Evolutionary conservation across 2,797 vertebrate genomes (phyloP).

Genomic region (Coluber constrictor): DNA sequence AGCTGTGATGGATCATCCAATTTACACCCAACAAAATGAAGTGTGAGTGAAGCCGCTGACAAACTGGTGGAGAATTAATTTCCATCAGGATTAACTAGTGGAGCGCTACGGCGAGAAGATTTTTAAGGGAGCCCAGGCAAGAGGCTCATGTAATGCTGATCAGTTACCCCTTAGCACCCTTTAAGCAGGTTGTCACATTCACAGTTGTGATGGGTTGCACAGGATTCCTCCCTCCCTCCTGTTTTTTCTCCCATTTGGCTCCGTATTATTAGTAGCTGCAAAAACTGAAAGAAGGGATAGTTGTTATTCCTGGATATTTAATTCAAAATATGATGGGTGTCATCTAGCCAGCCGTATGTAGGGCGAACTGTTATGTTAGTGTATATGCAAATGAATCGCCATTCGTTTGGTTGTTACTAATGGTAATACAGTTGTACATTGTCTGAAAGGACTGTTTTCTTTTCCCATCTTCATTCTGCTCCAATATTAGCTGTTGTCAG

Average conservation of each 20-base stretch:
- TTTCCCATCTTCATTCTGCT: not conserved
- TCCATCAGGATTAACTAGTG: constrained; percentile 30
- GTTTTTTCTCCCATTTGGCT: not conserved
- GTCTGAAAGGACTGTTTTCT: not conserved
- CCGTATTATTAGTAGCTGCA: not conserved
- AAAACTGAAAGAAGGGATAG: not conserved
- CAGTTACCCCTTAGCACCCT: constrained; percentile 22
- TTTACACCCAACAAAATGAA: constrained; percentile 25
- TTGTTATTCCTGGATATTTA: constrained; percentile 1
- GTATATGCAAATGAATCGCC: not conserved
- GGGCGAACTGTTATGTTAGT: not conserved
- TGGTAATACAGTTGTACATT: not conserved
- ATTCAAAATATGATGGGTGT: not conserved
- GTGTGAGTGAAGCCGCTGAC: constrained; percentile 28
- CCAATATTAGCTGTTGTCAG: not conserved
- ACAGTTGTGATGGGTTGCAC: not conserved
- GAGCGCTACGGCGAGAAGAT: constrained; percentile 1
- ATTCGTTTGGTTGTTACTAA: not conserved
- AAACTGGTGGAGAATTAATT: constrained; percentile 21
- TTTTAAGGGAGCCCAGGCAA: not conserved
- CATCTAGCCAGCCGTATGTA: not conserved
- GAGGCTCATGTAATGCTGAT: constrained; percentile 16
- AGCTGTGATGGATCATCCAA: constrained; percentile 30
- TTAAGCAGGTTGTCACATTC: constrained; percentile 17
- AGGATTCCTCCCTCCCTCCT: not conserved